A percentile compares a stretch with the other conserved stretches of the same genome.
These are phyloP conservation scores for Pseudotriccus pelzelni DNA, from an alignment of 2,797 vertebrate genomes.

Conservation along the genomic window DNA sequence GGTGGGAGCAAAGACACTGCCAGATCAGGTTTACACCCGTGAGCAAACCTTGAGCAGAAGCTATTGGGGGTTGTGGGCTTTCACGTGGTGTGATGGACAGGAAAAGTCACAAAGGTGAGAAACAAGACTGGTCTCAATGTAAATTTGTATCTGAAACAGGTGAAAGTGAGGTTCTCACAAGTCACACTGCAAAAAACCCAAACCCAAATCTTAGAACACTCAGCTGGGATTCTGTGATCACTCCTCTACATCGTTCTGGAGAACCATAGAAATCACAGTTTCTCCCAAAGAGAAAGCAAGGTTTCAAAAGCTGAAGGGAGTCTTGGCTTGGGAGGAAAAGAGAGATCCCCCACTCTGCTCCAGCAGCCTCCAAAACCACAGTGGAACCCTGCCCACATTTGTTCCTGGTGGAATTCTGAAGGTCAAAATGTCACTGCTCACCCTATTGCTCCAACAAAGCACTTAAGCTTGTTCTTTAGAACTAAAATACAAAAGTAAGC, in stretches of 20 bases:
- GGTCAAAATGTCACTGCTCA: background rate
- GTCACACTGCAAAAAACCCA: rapidly evolving
- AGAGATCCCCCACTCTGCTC: background rate
- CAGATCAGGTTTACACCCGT: background rate
- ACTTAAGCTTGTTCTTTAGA: background rate
- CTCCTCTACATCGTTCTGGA: background rate
- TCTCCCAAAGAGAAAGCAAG: background rate
- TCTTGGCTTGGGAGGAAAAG: background rate
- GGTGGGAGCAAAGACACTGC: background rate
- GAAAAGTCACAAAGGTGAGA: background rate
- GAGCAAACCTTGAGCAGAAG: background rate
- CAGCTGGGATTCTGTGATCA: background rate
- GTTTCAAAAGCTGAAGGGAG: background rate
- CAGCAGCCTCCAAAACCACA: background rate
- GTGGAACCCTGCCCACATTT: rapidly evolving
- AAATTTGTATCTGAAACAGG: background rate
- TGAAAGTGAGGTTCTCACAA: background rate
- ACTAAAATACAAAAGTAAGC: background rate
- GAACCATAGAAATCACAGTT: background rate
- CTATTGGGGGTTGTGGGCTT: no score
- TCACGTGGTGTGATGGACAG: background rate
- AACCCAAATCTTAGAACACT: background rate
- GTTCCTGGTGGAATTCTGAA: background rate
- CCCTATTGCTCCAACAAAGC: background rate
- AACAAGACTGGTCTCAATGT: background rate